These are phyloP conservation scores for Lasioglossum baleicum DNA, from an alignment of 1,140 invertebrate species.

Conservation along the genomic window DNA sequence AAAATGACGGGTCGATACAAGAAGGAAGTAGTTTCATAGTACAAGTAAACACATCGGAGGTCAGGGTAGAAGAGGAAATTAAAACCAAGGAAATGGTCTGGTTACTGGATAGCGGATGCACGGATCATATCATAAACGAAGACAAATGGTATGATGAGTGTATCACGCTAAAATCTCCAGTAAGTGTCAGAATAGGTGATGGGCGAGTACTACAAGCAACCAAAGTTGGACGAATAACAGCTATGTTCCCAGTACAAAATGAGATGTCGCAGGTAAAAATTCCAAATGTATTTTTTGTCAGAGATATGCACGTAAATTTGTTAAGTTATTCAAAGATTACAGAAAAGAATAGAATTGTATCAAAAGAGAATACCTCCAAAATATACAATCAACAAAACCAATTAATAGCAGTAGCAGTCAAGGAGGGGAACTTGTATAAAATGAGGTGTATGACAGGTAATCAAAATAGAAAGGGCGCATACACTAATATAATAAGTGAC, in stretches of 20 bases:
- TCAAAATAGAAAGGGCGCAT: not conserved
- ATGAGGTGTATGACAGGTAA: constrained; percentile 24
- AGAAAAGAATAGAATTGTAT: constrained; percentile 36
- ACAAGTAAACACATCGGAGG: not conserved
- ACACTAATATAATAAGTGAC: not conserved
- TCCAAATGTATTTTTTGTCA: constrained; percentile 42
- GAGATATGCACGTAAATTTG: constrained; percentile 41
- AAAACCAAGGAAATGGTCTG: not conserved
- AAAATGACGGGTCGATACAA: not conserved
- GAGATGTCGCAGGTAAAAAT: not conserved
- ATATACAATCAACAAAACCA: constrained; percentile 16
- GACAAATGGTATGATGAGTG: not conserved
- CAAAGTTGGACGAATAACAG: not conserved
- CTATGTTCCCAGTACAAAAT: not conserved
- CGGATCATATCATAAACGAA: not conserved
- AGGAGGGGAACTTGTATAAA: constrained; percentile 28
- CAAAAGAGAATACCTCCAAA: constrained; percentile 14
- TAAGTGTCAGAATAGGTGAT: not conserved
- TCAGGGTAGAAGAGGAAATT: not conserved
- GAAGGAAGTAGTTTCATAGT: not conserved
- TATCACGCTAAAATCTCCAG: not conserved
- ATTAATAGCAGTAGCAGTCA: constrained; percentile 25
- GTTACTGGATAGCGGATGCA: not conserved
- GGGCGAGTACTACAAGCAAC: not conserved
- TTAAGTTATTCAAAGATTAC: constrained; percentile 39